Evolutionary conservation across 2,888 invertebrate species (phyloP).

Genomic region (Macrophya alboannulata): DNA sequence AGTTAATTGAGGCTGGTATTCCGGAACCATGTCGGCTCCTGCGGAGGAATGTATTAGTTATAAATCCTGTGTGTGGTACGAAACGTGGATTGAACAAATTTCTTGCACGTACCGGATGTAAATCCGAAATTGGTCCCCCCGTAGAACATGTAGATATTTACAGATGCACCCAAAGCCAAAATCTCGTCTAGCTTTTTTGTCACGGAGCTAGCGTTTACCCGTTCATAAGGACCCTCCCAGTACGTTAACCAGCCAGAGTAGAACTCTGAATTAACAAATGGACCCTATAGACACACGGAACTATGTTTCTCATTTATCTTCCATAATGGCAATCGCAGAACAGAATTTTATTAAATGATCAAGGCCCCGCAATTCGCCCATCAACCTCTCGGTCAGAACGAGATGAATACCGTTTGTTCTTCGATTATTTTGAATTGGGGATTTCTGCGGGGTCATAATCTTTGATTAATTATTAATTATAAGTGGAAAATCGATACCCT

Average conservation of each 20-base stretch:
- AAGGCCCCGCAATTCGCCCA: background rate
- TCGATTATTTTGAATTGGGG: background rate
- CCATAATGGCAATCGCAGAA: background rate
- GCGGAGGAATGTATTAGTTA: background rate
- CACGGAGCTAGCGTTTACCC: constrained; percentile 81
- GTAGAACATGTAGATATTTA: constrained; percentile 96
- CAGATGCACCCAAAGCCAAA: constrained; percentile 81
- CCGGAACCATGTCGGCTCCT: constrained; percentile 79
- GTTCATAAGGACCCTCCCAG: constrained; percentile 89
- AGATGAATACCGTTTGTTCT: constrained; percentile 49
- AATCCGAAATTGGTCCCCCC: constrained; percentile 96
- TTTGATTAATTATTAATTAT: background rate
- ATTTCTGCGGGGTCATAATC: too few species aligned
- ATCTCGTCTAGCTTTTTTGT: constrained; percentile 72
- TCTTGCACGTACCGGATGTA: constrained; percentile 74
- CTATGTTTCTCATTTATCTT: background rate
- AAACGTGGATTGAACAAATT: background rate
- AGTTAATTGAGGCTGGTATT: constrained; percentile 87
- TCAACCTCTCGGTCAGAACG: background rate
- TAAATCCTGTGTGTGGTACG: too few species aligned
- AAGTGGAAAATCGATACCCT: constrained; percentile 68
- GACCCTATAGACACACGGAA: constrained; percentile 82
- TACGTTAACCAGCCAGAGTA: constrained; percentile 97
- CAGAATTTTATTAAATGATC: background rate
- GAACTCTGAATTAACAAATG: constrained; percentile 94